Evolutionary conservation across 2,888 invertebrate genomes (phyloP), one percentile per base, ranked within the genome.

Genomic region (Melangyna quadrimaculata): DNA sequence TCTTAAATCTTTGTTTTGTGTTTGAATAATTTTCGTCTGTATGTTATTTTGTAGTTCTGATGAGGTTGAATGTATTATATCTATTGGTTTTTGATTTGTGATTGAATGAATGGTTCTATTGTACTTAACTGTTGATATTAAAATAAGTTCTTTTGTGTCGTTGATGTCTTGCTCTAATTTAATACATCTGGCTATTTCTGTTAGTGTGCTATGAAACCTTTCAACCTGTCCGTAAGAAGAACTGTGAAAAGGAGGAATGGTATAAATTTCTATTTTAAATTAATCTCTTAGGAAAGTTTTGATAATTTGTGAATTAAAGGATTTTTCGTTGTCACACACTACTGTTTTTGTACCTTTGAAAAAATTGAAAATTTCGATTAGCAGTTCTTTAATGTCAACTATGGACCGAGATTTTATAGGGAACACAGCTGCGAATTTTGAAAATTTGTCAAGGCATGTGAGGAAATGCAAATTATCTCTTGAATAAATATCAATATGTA

Each of bases 401-500:
- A 53, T 63, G 4, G 59, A 19, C 7, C 53, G 48, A 19, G 48
- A 73, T 37, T 69, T 51, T 6, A 48, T 77, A 8, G 65, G 53
- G 24, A 40, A 45, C 7, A 57, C 45, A 9, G 48, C 17, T 7
- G 55, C 55, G 12, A 67, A 75, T 75, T 67, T 75, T 3, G 65
- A 63, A 65, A 55, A 72, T 43, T 35, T 59, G 4, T 72, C 17
- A 1, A 48, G 7, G n/a, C 48, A 45, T 24, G 59, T 53, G 3
- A 57, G 19, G 19, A 71, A 71, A 7, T 74, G 43, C 3, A 17
- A 27, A 6, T 40, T 63, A 17, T 24, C 61, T 2, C 59, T 71
- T 45, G 45, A 71, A 71, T 71, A 59, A 45, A 71, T 71, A 29
- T 71, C 71, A 45, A 71, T 43, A 59, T 71, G 59, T 14, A 45